A percentile compares a stretch with the other conserved stretches of the same genome.
Conservation (phyloP, 2,888 invertebrate genomes). For the Watsonalla binaria region DNA sequence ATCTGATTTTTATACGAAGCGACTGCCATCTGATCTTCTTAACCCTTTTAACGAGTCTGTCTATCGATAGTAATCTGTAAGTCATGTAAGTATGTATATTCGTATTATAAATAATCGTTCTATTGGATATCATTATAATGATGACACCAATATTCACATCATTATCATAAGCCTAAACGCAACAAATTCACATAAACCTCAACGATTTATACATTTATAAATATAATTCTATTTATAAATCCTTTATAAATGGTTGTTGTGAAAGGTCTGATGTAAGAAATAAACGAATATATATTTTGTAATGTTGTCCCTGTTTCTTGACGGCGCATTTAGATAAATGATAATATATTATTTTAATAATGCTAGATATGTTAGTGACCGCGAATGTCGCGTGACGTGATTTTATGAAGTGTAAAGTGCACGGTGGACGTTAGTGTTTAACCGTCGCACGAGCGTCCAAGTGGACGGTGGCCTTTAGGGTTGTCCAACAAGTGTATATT, state of each 20-base stretch:
- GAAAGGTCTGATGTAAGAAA: neutral
- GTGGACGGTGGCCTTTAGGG: neutral
- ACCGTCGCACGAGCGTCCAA: neutral
- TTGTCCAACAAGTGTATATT: neutral
- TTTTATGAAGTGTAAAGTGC: neutral
- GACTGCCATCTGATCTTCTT: too few species aligned
- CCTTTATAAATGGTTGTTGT: neutral
- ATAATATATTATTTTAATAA: too few species aligned
- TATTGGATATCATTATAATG: neutral
- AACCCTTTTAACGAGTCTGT: too few species aligned
- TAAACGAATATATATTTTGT: too few species aligned
- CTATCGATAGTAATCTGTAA: too few species aligned
- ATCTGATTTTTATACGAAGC: too few species aligned
- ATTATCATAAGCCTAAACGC: neutral
- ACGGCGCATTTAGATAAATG: too few species aligned
- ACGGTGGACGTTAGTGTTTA: neutral
- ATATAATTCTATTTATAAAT: neutral
- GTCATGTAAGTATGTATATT: too few species aligned
- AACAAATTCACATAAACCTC: neutral
- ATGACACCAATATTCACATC: neutral
- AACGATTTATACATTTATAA: neutral
- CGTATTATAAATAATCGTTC: too few species aligned
- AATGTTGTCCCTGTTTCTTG: too few species aligned
- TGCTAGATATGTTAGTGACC: neutral
- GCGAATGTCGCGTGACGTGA: neutral